phyloP scores from a whole-genome alignment of 2,113 vertebrate genomes.

The Lophochroa leadbeateri region DNA sequence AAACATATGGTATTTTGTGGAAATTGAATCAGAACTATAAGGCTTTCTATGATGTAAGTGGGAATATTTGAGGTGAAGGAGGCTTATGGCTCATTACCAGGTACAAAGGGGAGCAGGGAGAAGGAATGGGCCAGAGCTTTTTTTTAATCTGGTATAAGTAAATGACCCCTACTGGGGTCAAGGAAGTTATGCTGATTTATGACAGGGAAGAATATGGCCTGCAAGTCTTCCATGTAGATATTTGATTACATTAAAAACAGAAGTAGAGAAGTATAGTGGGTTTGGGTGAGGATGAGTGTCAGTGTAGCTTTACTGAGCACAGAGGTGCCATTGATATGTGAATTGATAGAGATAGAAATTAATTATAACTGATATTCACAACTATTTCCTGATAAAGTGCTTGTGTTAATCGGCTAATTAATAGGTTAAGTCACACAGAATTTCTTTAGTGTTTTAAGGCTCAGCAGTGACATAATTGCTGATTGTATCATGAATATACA shows the following conservation, averaged over 20 bases:
- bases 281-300: neutral
- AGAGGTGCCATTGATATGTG: neutral
- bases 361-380: neutral
- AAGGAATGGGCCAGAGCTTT: neutral
- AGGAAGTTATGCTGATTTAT: neutral
- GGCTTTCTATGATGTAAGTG: neutral
- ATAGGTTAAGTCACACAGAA: neutral
- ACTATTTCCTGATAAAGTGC: neutral
- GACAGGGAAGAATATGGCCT: neutral
- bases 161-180: rapidly evolving
- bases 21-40: neutral
- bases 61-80: neutral
- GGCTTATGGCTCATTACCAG: rapidly evolving
- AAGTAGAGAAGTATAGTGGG: neutral
- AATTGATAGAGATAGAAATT: neutral
- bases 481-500: neutral
- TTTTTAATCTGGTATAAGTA: neutral
- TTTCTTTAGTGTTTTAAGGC: neutral
- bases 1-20: neutral
- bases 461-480: neutral
- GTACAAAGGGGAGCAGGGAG: neutral
- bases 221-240: neutral
- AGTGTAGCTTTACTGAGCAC: neutral
- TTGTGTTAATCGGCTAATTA: neutral
- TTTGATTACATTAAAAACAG: neutral